Percentiles rank a stretch among this genome's conserved stretches.
These are phyloP conservation scores for Vespertilio murinus DNA, from an alignment of 2,797 vertebrate genomes.

Conservation along the genomic window DNA sequence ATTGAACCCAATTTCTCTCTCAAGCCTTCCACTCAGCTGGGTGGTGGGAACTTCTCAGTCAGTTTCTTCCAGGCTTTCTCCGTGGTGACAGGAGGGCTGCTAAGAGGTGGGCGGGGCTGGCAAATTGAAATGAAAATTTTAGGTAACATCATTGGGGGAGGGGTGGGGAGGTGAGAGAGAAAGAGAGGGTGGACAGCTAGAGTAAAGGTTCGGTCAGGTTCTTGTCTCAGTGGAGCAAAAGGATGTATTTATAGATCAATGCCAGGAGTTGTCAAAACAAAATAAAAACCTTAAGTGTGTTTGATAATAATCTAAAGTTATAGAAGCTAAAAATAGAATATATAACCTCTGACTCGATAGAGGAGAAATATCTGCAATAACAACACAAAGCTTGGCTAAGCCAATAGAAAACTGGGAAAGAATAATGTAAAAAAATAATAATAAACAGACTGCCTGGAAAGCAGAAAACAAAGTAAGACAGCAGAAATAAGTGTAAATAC, in stretches of 20 bases:
- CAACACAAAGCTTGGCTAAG: not conserved
- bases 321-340: not conserved
- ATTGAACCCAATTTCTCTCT: not conserved
- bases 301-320: not conserved
- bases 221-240: not conserved
- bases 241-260: not conserved
- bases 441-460: not conserved
- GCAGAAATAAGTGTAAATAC: not conserved
- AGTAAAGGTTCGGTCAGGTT: not conserved
- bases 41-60: not conserved
- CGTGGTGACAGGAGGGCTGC: not conserved
- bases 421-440: not conserved
- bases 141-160: not conserved
- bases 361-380: not conserved
- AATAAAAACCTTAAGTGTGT: not conserved
- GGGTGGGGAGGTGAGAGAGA: not conserved
- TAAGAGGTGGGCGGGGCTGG: not conserved
- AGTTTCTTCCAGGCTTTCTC: not conserved
- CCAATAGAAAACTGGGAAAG: not conserved
- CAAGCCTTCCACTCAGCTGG: not conserved
- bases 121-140: not conserved
- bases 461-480: slow-evolving; percentile 10
- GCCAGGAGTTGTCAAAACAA: not conserved
- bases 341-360: not conserved
- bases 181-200: not conserved